Conservation (phyloP, 1,140 invertebrate species). For the Euwallacea fornicatus region DNA sequence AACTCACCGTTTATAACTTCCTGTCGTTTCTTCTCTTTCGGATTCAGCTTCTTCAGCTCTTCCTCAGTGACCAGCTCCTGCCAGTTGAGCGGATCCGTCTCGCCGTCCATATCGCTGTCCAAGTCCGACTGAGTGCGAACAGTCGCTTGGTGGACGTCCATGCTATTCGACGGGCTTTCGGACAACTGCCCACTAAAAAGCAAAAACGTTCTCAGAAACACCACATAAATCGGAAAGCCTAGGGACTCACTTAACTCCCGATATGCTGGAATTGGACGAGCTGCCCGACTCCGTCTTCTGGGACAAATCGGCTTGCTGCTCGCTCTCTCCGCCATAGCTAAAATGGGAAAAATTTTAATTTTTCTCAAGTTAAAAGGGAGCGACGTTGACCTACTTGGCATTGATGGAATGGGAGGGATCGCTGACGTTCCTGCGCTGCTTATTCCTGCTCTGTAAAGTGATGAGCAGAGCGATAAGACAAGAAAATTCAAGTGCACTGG, state of each 20-base stretch:
- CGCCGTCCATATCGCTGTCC: slow-evolving; percentile 81
- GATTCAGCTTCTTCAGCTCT: slow-evolving; percentile 68
- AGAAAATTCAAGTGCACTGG: not conserved
- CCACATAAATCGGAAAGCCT: not conserved
- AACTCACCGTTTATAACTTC: slow-evolving; percentile 92
- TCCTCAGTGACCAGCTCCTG: slow-evolving; percentile 81
- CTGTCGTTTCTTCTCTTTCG: slow-evolving; percentile 87
- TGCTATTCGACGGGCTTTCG: slow-evolving; percentile 64
- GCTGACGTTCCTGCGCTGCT: slow-evolving; percentile 51
- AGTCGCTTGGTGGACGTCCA: slow-evolving; percentile 40
- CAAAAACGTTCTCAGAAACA: not conserved
- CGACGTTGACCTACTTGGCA: slow-evolving; percentile 45
- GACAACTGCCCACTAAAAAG: slow-evolving; percentile 48
- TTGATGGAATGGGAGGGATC: slow-evolving; percentile 49
- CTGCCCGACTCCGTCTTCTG: slow-evolving; percentile 59
- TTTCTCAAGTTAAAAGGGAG: not conserved
- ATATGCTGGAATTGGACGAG: slow-evolving; percentile 64
- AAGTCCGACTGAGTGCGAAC: slow-evolving; percentile 50
- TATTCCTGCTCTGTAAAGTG: slow-evolving; percentile 28
- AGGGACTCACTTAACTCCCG: slow-evolving; percentile 56
- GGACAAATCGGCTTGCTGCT: slow-evolving; percentile 41
- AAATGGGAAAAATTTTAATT: not conserved
- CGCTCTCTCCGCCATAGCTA: slow-evolving; percentile 47
- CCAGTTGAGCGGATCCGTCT: slow-evolving; percentile 79
- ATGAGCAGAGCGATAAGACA: not conserved